Conservation (phyloP, 2,797 vertebrate species). For the Alca torda region DNA sequence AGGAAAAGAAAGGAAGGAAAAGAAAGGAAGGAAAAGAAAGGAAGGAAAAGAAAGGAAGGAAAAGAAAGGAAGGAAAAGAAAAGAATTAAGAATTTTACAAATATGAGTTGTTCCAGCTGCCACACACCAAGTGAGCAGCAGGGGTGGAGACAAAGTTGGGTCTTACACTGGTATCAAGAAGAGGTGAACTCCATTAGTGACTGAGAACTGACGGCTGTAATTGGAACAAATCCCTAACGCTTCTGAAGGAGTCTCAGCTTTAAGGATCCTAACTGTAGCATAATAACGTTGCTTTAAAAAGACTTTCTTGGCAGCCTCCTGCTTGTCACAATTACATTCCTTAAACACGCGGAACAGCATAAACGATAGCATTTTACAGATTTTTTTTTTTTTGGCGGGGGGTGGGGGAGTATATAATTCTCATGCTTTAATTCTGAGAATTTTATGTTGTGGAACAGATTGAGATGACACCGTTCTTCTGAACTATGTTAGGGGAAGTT, state of each 20-base stretch:
- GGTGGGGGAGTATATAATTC: background rate
- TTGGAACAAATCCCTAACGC: background rate
- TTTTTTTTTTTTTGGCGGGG: background rate
- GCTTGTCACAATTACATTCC: background rate
- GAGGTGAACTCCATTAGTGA: background rate
- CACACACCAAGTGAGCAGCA: background rate
- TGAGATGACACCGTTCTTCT: rapidly evolving
- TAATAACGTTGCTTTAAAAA: background rate
- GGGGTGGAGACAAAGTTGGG: background rate
- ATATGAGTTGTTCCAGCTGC: background rate
- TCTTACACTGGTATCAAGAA: background rate
- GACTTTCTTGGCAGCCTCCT: background rate
- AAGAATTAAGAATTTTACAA: background rate
- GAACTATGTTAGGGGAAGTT: background rate
- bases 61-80: background rate
- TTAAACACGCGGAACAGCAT: background rate
- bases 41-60: too few relatives aligned
- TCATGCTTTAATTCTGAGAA: background rate
- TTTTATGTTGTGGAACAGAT: background rate
- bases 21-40: too few relatives aligned
- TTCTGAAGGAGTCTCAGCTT: background rate
- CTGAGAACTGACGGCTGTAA: background rate
- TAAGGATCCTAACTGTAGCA: background rate
- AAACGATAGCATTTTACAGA: background rate
- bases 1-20: too few relatives aligned